phyloP scores from a whole-genome alignment of 2,113 vertebrate genomes.

The Scomber colias region DNA sequence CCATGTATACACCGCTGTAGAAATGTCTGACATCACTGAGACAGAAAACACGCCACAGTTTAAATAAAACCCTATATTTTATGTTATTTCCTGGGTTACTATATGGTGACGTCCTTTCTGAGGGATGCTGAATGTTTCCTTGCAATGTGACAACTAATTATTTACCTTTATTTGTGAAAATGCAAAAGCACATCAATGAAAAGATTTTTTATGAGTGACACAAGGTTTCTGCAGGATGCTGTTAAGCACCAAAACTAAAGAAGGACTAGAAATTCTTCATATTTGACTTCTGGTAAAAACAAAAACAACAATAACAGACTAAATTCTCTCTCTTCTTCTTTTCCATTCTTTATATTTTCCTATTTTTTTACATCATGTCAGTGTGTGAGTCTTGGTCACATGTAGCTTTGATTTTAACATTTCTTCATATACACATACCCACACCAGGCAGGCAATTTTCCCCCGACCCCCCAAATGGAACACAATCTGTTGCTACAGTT shows the following conservation, averaged over 20 bases:
- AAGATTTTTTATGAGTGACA: neutral
- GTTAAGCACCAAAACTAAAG: neutral
- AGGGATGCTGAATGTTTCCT: neutral
- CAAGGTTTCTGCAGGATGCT: conserved; percentile 24
- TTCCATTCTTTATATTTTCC: too few species aligned
- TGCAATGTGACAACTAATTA: neutral
- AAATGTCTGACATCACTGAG: too few species aligned
- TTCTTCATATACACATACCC: too few species aligned
- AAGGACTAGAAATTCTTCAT: neutral
- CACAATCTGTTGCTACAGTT: conserved; percentile 5
- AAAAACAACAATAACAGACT: neutral
- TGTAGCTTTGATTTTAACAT: neutral
- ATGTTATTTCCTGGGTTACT: too few species aligned
- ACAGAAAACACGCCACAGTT: neutral
- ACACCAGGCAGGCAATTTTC: neutral
- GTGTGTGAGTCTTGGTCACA: neutral
- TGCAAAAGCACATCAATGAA: neutral
- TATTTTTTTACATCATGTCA: too few species aligned
- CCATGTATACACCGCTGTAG: neutral
- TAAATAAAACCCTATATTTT: neutral
- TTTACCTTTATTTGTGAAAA: neutral
- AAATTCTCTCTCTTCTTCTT: too few species aligned
- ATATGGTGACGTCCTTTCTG: neutral
- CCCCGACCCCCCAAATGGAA: neutral
- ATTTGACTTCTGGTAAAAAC: neutral